Evolutionary conservation across 2,888 invertebrate species (phyloP).

Genomic region (Capitulum mitella): DNA sequence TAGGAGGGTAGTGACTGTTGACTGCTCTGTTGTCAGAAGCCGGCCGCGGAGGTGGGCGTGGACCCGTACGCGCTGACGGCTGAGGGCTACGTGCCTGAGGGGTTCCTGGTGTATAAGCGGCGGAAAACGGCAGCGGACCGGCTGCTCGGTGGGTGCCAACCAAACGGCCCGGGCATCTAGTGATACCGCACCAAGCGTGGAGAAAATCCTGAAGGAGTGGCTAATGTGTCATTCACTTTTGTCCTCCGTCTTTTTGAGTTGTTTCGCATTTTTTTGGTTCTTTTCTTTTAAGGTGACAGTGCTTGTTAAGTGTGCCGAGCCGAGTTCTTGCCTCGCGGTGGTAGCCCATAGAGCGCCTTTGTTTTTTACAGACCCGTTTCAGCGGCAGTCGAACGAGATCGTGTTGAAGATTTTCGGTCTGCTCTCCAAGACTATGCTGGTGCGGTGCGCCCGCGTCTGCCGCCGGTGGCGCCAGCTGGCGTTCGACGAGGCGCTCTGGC

Average conservation of each 20-base stretch:
- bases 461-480: conserved; percentile 66
- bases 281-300: background rate
- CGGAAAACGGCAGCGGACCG: background rate
- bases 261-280: background rate
- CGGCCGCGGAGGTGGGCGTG: background rate
- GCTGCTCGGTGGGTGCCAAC: background rate
- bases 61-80: background rate
- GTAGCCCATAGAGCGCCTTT: background rate
- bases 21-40: too few species aligned
- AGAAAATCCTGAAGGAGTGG: background rate
- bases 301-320: too few species aligned
- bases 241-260: background rate
- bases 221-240: background rate
- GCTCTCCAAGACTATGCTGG: conserved; percentile 69
- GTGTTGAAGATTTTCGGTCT: conserved; percentile 68
- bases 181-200: background rate
- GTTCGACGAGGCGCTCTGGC: conserved; percentile 79
- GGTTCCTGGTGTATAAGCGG: background rate
- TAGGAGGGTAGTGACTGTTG: too few species aligned
- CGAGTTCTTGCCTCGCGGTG: too few species aligned
- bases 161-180: background rate
- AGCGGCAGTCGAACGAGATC: conserved; percentile 72
- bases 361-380: conserved; percentile 33
- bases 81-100: conserved; percentile 1
- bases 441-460: conserved; percentile 64